These are phyloP conservation scores for Eptatretus burgeri DNA, from an alignment of 2,113 vertebrate species.

Conservation along the genomic window DNA sequence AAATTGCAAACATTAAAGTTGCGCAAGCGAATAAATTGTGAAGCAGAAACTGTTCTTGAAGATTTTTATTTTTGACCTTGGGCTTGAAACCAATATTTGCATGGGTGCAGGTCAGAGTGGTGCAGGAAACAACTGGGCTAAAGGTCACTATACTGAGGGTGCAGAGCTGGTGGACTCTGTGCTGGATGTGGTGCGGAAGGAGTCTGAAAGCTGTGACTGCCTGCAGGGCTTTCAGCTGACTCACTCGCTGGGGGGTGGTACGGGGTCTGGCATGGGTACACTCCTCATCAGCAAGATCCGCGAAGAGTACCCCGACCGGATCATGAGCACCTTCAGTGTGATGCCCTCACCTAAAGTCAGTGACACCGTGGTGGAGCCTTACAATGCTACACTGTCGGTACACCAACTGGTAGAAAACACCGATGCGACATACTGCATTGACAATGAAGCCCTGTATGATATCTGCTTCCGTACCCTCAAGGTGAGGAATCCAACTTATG, in stretches of 20 bases:
- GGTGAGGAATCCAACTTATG: slow-evolving; percentile 25
- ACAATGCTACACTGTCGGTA: slow-evolving; percentile 28
- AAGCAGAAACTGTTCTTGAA: too few relatives aligned
- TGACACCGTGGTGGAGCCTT: slow-evolving; percentile 36
- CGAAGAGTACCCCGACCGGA: slow-evolving; percentile 30
- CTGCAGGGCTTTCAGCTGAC: slow-evolving; percentile 41
- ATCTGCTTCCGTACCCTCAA: slow-evolving; percentile 32
- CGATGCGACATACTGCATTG: slow-evolving; percentile 27
- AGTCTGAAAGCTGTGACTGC: slow-evolving; percentile 37
- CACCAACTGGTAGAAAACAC: slow-evolving; percentile 33
- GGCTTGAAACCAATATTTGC: too few relatives aligned
- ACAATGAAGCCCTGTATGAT: slow-evolving; percentile 29
- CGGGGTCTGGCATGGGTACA: slow-evolving; percentile 31
- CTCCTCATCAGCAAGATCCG: slow-evolving; percentile 36
- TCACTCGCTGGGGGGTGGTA: slow-evolving; percentile 31
- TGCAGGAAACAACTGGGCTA: slow-evolving; percentile 42
- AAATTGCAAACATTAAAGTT: too few relatives aligned
- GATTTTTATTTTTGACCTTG: too few relatives aligned
- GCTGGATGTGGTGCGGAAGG: slow-evolving; percentile 37
- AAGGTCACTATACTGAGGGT: slow-evolving; percentile 38
- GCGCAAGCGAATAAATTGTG: too few relatives aligned
- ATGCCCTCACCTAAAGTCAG: slow-evolving; percentile 25
- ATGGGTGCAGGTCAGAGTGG: slow-evolving; percentile 24
- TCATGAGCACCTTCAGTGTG: slow-evolving; percentile 39
- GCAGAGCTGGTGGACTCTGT: slow-evolving; percentile 36